phyloP scores from a whole-genome alignment of 2,113 vertebrate genomes.

The human region GRCh38 chr1:33343501-33344000 shows the following conservation, averaged over 20 bases:
- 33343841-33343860: neutral
- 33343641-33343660: neutral
- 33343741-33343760: neutral
- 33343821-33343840: neutral
- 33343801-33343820: neutral
- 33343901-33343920: neutral
- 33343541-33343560: neutral
- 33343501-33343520: constrained; percentile 13
- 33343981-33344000: neutral
- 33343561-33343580: neutral
- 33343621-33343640: neutral
- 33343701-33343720: neutral
- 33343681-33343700: neutral
- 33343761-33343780: neutral
- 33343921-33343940: neutral
- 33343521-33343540: neutral
- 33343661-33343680: neutral
- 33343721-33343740: neutral
- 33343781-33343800: neutral
- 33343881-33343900: neutral
- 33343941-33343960: neutral
- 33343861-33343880: neutral
- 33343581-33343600: neutral
- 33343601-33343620: neutral
- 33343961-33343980: neutral